Conservation (phyloP, 2,797 vertebrate species). For the Peromyscus aztecus region DNA sequence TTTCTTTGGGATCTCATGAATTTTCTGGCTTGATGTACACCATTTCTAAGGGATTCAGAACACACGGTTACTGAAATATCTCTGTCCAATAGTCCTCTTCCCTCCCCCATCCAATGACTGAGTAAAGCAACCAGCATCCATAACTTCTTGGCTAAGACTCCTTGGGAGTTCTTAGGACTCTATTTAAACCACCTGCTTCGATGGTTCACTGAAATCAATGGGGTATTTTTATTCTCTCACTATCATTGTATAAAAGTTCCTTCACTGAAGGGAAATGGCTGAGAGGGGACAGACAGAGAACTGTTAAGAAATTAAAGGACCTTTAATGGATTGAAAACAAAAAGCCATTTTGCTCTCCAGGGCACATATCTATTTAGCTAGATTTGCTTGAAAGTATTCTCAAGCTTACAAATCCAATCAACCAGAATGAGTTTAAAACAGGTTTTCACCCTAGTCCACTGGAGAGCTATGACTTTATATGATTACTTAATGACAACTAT, state of each 20-base stretch:
- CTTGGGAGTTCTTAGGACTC: slow-evolving; percentile 8
- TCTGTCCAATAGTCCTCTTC: neutral
- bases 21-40: neutral
- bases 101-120: neutral
- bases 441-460: neutral
- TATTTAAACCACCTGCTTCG: slow-evolving; percentile 57
- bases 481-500: slow-evolving; percentile 64
- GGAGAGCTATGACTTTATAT: slow-evolving; percentile 43
- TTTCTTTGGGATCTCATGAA: neutral
- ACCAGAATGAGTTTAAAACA: slow-evolving; percentile 67
- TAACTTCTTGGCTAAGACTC: neutral
- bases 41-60: neutral
- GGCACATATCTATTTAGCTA: slow-evolving; percentile 68
- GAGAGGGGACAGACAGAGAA: slow-evolving; percentile 66
- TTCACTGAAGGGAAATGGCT: slow-evolving; percentile 65
- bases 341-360: slow-evolving; percentile 63
- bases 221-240: slow-evolving; percentile 19
- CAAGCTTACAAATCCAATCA: slow-evolving; percentile 59
- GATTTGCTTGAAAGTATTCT: slow-evolving; percentile 73
- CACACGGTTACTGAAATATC: neutral
- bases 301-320: slow-evolving; percentile 74
- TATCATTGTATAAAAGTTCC: slow-evolving; percentile 36
- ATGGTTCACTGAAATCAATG: slow-evolving; percentile 40
- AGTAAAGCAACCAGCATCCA: neutral
- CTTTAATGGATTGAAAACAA: slow-evolving; percentile 75